Percentiles rank a stretch among this genome's conserved stretches.
These are phyloP conservation scores for Corella eumyota DNA, from an alignment of 23 tunicate species.

Conservation along the genomic window DNA sequence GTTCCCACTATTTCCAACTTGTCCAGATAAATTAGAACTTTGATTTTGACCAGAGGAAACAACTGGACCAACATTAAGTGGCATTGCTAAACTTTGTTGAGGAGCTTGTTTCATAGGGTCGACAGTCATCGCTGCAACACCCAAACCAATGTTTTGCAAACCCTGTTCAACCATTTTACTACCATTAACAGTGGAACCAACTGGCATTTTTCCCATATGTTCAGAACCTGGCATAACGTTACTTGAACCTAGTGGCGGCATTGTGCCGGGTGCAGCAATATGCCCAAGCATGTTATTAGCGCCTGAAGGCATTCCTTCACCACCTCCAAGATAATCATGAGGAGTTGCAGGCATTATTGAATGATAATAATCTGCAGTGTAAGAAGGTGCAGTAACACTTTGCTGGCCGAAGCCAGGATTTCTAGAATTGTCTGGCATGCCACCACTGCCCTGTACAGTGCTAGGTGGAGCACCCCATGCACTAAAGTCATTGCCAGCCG, in stretches of 20 bases:
- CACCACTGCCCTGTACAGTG: slow-evolving; percentile 40
- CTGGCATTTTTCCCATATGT: slow-evolving; percentile 28
- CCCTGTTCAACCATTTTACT: slow-evolving; percentile 78
- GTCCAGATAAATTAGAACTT: slow-evolving; percentile 14
- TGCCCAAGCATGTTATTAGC: slow-evolving; percentile 26
- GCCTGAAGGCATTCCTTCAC: slow-evolving; percentile 30
- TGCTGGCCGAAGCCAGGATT: slow-evolving; percentile 65
- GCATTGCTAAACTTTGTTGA: slow-evolving; percentile 11
- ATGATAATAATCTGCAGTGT: slow-evolving; percentile 60
- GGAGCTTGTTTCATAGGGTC: slow-evolving; percentile 36
- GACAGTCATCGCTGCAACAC: slow-evolving; percentile 33
- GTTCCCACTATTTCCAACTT: slow-evolving; percentile 10
- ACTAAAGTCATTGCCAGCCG: slow-evolving; percentile 57
- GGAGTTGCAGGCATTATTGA: slow-evolving; percentile 53
- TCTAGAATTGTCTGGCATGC: slow-evolving; percentile 34
- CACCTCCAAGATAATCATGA: slow-evolving; percentile 66
- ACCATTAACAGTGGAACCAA: slow-evolving; percentile 28
- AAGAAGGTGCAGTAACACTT: slow-evolving; percentile 23
- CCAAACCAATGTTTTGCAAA: slow-evolving; percentile 51
- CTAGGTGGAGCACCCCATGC: slow-evolving; percentile 78
- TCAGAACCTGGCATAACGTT: slow-evolving; percentile 23
- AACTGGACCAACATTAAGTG: slow-evolving; percentile 15
- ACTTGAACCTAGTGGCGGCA: slow-evolving; percentile 25
- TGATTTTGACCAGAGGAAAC: slow-evolving; percentile 21
- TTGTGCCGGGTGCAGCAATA: slow-evolving; percentile 15